These are phyloP conservation scores for Etheostoma perlongum DNA, from an alignment of 2,797 vertebrate species.

Conservation along the genomic window DNA sequence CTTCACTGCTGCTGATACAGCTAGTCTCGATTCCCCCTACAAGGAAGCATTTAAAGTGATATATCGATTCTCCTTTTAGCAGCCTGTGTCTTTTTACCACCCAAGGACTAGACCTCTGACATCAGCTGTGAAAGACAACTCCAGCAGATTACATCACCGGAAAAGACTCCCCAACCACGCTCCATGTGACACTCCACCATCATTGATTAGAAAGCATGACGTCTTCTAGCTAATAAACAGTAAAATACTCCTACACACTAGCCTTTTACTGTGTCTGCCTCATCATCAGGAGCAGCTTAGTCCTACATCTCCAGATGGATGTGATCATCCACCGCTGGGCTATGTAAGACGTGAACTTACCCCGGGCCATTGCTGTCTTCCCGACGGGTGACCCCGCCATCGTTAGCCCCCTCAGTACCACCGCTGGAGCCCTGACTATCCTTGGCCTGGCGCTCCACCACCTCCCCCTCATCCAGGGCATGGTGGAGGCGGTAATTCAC, in stretches of 20 bases:
- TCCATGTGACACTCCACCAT: slow-evolving; percentile 7
- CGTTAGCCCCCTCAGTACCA: slow-evolving; percentile 86
- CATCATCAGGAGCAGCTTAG: slow-evolving; percentile 21
- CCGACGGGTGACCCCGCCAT: slow-evolving; percentile 84
- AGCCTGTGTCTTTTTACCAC: slow-evolving; percentile 10
- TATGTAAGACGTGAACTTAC: slow-evolving; percentile 79
- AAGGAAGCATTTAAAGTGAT: not conserved
- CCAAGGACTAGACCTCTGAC: slow-evolving; percentile 28
- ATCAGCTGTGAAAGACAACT: slow-evolving; percentile 13
- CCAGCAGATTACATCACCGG: slow-evolving; percentile 32
- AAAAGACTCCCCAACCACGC: slow-evolving; percentile 15
- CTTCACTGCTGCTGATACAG: not conserved
- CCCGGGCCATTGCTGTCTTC: slow-evolving; percentile 96
- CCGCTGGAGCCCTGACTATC: slow-evolving; percentile 86
- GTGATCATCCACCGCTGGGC: slow-evolving; percentile 9
- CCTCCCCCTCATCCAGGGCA: slow-evolving; percentile 97
- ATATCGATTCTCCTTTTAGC: not conserved
- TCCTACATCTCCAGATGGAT: not conserved
- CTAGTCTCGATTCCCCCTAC: not conserved
- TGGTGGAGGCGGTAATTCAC: slow-evolving; percentile 98
- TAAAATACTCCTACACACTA: not conserved
- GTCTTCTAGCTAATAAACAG: not conserved
- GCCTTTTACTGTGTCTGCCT: slow-evolving; percentile 6
- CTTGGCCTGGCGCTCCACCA: slow-evolving; percentile 91
- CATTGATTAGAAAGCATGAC: not conserved